Evolutionary conservation across 2,888 invertebrate species (phyloP).

Genomic region (Andrena marginata): DNA sequence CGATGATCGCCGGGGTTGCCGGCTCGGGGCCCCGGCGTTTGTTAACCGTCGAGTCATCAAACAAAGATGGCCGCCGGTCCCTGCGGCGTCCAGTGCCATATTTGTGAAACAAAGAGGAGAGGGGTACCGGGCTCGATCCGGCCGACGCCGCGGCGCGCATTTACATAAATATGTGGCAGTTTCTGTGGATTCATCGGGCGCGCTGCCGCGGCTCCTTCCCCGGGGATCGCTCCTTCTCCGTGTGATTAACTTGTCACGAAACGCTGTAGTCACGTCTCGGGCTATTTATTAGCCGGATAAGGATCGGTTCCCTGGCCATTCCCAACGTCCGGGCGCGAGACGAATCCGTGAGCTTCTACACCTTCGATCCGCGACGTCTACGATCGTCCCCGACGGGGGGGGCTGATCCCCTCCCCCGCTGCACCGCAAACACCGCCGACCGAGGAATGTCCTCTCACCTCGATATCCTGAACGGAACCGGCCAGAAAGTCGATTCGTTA

Average conservation of each 20-base stretch:
- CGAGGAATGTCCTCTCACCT: conserved; percentile 20
- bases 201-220: conserved; percentile 60
- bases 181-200: conserved; percentile 80
- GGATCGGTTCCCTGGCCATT: conserved; percentile 49
- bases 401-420: neutral
- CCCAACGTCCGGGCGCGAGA: conserved; percentile 33
- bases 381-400: conserved; percentile 22
- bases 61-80: conserved; percentile 73
- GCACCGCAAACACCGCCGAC: neutral
- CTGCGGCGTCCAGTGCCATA: conserved; percentile 65
- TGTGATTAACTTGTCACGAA: conserved; percentile 84
- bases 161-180: conserved; percentile 82
- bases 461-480: conserved; percentile 63
- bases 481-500: conserved; percentile 63
- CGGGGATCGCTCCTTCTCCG: conserved; percentile 71
- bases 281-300: conserved; percentile 81
- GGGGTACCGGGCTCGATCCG: conserved; percentile 41
- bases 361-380: conserved; percentile 55
- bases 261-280: conserved; percentile 81
- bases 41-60: conserved; percentile 74
- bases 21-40: conserved; percentile 37
- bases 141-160: conserved; percentile 58
- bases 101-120: conserved; percentile 74
- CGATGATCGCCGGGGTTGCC: conserved; percentile 67
- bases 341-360: conserved; percentile 50